Percentiles rank a stretch among this genome's conserved stretches.
Evolutionary conservation across 1,140 invertebrate genomes (phyloP).

Genomic region (Drosophila guanche): DNA sequence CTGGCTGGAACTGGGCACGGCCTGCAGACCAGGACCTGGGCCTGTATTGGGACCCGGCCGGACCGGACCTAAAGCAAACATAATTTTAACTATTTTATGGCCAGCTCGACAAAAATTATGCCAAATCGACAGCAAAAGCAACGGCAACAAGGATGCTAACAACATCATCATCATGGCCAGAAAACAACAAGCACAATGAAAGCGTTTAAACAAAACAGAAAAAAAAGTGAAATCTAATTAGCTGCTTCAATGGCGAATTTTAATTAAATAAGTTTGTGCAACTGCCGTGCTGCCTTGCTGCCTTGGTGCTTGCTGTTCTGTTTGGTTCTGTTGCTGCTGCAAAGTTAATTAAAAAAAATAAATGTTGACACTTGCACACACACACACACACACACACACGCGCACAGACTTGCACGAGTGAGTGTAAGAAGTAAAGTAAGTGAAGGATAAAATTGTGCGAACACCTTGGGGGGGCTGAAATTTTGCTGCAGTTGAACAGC

Average conservation of each 20-base stretch:
- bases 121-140: slow-evolving; percentile 19
- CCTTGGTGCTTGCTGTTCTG: too few species aligned
- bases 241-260: slow-evolving; percentile 76
- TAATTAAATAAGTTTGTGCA: slow-evolving; percentile 79
- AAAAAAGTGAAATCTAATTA: slow-evolving; percentile 59
- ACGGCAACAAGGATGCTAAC: slow-evolving; percentile 19
- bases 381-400: slow-evolving; percentile 7
- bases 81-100: slow-evolving; percentile 69
- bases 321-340: slow-evolving; percentile 40
- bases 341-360: slow-evolving; percentile 79
- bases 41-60: slow-evolving; percentile 16
- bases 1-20: slow-evolving; percentile 35
- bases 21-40: slow-evolving; percentile 1
- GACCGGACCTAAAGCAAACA: slow-evolving; percentile 47
- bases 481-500: slow-evolving; percentile 22
- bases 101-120: slow-evolving; percentile 56
- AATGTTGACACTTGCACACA: slow-evolving; percentile 48
- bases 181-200: slow-evolving; percentile 21
- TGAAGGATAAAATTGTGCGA: slow-evolving; percentile 28
- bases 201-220: slow-evolving; percentile 44
- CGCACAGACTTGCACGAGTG: neutral
- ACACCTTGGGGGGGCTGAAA: slow-evolving; percentile 39
- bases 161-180: slow-evolving; percentile 41
- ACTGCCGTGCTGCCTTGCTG: slow-evolving; percentile 34
- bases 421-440: neutral